Conservation (phyloP, 2,113 vertebrate genomes). For the Lophotis ruficrista region DNA sequence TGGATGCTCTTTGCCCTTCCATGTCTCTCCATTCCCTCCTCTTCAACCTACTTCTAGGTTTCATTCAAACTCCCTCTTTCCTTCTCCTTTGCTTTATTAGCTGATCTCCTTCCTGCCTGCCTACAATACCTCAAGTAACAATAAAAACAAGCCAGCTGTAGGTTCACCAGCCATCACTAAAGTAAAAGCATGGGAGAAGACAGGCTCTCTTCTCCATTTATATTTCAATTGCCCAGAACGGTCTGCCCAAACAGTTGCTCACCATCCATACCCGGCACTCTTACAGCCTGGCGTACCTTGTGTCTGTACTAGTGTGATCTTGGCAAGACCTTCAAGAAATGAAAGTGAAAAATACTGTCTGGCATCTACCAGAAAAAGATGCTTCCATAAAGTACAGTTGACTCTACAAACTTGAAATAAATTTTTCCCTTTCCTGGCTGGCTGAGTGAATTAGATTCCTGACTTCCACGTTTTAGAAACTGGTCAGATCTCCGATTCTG, state of each 20-base stretch:
- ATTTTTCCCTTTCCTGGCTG: not conserved
- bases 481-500: not conserved
- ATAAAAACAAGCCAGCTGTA: not conserved
- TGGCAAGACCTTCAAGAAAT: not conserved
- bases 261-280: not conserved
- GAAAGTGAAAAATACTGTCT: not conserved
- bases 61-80: not conserved
- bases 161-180: not conserved
- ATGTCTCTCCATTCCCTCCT: not conserved
- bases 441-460: not conserved
- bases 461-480: not conserved
- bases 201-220: not conserved
- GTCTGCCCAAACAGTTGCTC: not conserved
- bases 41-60: not conserved
- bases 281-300: not conserved
- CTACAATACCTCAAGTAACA: not conserved
- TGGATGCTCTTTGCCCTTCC: not conserved
- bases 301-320: not conserved
- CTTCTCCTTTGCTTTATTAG: not conserved
- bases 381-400: not conserved
- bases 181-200: not conserved
- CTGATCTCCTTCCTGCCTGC: not conserved
- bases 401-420: not conserved
- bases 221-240: not conserved
- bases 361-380: not conserved